Conservation (phyloP, 2,113 vertebrate species). For the Heterotis niloticus region DNA sequence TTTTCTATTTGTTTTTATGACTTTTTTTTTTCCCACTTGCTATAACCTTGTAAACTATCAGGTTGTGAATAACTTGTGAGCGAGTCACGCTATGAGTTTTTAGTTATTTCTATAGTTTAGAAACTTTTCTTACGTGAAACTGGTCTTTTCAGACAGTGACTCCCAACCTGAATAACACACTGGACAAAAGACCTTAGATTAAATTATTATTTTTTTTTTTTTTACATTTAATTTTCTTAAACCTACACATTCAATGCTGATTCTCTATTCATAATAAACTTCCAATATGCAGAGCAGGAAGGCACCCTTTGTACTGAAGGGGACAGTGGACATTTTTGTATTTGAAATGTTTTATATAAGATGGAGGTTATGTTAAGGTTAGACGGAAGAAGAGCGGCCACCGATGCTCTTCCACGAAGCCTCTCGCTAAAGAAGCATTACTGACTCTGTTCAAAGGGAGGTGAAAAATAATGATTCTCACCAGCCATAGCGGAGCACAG, state of each 20-base stretch:
- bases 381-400: neutral
- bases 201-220: neutral
- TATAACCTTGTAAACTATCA: neutral
- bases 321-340: neutral
- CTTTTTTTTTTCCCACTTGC: neutral
- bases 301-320: neutral
- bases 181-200: conserved; percentile 4
- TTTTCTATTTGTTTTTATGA: neutral
- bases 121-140: conserved; percentile 12
- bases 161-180: conserved; percentile 32
- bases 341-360: neutral
- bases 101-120: conserved; percentile 18
- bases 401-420: neutral
- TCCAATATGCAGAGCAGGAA: neutral
- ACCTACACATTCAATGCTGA: neutral
- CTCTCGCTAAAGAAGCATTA: too few relatives aligned
- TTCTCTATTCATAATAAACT: conserved; percentile 11
- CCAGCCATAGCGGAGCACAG: neutral
- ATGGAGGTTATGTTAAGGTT: neutral
- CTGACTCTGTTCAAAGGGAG: neutral
- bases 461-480: neutral
- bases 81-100: neutral
- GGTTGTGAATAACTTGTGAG: conserved; percentile 3
- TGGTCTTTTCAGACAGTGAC: conserved; percentile 5
- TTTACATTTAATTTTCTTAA: neutral